phyloP scores from a whole-genome alignment of 2,888 invertebrate species.

The Ligdia adustata region DNA sequence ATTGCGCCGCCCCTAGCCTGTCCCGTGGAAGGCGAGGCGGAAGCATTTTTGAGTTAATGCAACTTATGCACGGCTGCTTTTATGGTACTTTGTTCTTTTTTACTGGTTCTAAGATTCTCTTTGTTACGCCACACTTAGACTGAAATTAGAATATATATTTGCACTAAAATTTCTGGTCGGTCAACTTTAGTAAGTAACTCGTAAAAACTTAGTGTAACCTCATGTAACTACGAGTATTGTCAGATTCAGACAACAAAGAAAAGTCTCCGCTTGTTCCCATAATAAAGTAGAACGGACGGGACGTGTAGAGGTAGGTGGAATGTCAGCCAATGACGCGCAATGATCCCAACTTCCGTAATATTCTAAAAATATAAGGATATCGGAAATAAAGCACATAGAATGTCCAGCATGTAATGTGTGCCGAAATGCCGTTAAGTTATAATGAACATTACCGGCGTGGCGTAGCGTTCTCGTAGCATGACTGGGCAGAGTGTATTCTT shows the following conservation, averaged over 20 bases:
- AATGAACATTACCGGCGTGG: too few species aligned
- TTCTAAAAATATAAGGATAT: background rate
- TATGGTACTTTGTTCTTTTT: background rate
- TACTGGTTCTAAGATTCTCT: background rate
- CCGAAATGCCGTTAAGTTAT: too few species aligned
- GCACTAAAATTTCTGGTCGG: background rate
- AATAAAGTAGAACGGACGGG: slow-evolving; percentile 10
- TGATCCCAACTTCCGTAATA: too few species aligned
- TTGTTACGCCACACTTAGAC: background rate
- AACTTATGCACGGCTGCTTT: slow-evolving; percentile 7
- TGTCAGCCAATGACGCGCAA: slow-evolving; percentile 3
- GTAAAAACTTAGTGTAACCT: background rate
- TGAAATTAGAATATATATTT: background rate
- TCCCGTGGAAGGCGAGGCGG: slow-evolving; percentile 25
- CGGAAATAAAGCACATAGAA: background rate
- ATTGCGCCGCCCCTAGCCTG: slow-evolving; percentile 34
- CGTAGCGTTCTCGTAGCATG: too few species aligned
- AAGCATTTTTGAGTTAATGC: slow-evolving; percentile 2
- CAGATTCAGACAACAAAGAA: slow-evolving; percentile 2
- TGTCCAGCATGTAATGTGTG: background rate
- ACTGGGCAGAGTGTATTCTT: too few species aligned
- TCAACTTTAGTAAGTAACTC: background rate
- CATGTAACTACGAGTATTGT: background rate
- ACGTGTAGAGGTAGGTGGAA: slow-evolving; percentile 2
- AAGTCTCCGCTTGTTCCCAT: slow-evolving; percentile 15